Percentiles rank a stretch among this genome's conserved stretches.
Evolutionary conservation across 2,113 vertebrate species (phyloP).

Genomic region (Lethenteron camtschaticum): DNA sequence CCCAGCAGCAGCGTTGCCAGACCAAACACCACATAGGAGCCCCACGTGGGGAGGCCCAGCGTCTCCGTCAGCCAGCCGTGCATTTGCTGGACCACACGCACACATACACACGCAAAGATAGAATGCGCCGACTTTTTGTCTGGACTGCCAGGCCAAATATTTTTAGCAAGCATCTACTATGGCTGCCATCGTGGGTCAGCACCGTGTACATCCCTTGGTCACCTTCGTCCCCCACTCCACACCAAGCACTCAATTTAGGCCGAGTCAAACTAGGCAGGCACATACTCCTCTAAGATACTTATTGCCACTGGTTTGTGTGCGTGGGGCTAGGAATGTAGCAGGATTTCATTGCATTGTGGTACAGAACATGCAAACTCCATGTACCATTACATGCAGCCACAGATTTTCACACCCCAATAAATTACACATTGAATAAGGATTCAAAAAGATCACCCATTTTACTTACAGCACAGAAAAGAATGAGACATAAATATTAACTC

Average conservation of each 20-base stretch:
- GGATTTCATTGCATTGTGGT: too few species aligned
- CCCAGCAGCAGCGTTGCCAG: constrained; percentile 40
- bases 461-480: too few species aligned
- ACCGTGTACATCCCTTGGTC: not conserved
- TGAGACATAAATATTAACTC: too few species aligned
- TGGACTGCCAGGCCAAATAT: not conserved
- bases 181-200: not conserved
- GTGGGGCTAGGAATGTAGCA: too few species aligned
- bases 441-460: too few species aligned
- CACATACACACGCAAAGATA: not conserved
- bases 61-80: constrained; percentile 46
- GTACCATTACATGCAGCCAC: too few species aligned
- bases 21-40: constrained; percentile 41
- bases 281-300: too few species aligned
- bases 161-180: not conserved
- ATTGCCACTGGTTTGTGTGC: too few species aligned
- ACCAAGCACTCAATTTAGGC: not conserved
- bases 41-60: constrained; percentile 41
- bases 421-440: too few species aligned
- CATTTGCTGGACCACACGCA: constrained; percentile 29
- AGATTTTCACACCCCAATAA: too few species aligned
- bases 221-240: not conserved
- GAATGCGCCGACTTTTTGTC: not conserved
- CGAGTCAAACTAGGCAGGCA: not conserved
- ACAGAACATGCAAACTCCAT: too few species aligned